Evolutionary conservation across 2,797 vertebrate genomes (phyloP).

Genomic region (Crenuchus spilurus): DNA sequence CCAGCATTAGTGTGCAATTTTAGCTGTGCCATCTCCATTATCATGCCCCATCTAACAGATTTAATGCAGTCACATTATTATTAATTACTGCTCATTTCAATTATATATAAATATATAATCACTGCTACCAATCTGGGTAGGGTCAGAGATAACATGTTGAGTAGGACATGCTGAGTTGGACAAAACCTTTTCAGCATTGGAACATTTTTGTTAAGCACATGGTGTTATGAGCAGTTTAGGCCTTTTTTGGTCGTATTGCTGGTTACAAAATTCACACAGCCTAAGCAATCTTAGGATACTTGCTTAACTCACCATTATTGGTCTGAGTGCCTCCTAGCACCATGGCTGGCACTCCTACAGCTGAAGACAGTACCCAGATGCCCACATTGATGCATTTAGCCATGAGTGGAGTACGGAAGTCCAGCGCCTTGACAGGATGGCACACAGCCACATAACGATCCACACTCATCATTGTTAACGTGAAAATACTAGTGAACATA

Average conservation of each 20-base stretch:
- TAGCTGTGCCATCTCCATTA: too few species aligned
- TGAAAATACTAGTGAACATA: conserved; percentile 98
- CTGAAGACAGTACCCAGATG: conserved; percentile 95
- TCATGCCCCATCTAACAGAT: too few species aligned
- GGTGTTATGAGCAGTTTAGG: too few species aligned
- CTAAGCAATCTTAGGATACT: not conserved
- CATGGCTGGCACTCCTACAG: conserved; percentile 93
- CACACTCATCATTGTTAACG: conserved; percentile 98
- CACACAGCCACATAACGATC: conserved; percentile 98
- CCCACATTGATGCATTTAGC: conserved; percentile 97
- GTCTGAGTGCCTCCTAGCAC: conserved; percentile 92
- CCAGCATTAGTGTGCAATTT: too few species aligned
- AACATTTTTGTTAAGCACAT: too few species aligned
- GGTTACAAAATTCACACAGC: too few species aligned
- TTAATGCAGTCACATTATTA: too few species aligned
- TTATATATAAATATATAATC: too few species aligned
- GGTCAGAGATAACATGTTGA: not conserved
- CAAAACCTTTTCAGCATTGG: too few species aligned
- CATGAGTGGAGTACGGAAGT: conserved; percentile 93
- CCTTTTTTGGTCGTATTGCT: too few species aligned
- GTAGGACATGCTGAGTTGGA: too few species aligned
- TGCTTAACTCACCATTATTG: conserved; percentile 81
- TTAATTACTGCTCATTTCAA: not conserved
- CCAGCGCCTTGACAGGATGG: conserved; percentile 94
- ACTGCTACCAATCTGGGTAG: not conserved